Evolutionary conservation across 1,140 invertebrate genomes (phyloP).

Genomic region (Copidosoma floridanum): DNA sequence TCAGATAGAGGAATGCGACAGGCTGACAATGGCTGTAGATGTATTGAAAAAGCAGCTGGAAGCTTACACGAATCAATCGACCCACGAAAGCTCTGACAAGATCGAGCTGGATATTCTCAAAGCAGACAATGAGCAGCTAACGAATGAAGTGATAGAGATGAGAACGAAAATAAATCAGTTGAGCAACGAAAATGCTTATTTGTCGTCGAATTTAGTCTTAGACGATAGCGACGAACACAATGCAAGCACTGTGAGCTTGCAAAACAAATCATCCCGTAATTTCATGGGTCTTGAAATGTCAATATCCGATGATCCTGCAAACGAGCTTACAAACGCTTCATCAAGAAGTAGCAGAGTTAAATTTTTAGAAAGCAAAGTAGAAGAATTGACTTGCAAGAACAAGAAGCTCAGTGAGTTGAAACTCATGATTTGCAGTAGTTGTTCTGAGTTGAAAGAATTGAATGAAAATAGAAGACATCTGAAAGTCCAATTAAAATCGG

Average conservation of each 20-base stretch:
- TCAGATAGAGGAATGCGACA: slow-evolving; percentile 33
- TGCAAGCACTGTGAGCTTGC: too few relatives aligned
- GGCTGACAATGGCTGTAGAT: slow-evolving; percentile 25
- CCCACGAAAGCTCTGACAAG: neutral
- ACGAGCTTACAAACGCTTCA: slow-evolving; percentile 25
- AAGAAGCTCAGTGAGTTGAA: slow-evolving; percentile 39
- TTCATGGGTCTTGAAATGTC: too few relatives aligned
- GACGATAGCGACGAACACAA: neutral
- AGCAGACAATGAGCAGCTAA: slow-evolving; percentile 15
- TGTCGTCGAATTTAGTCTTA: slow-evolving; percentile 20
- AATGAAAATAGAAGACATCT: slow-evolving; percentile 33
- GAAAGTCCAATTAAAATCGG: slow-evolving; percentile 38
- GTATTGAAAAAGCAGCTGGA: slow-evolving; percentile 20
- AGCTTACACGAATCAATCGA: neutral
- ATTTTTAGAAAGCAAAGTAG: slow-evolving; percentile 28
- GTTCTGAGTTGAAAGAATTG: slow-evolving; percentile 35
- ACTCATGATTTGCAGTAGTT: slow-evolving; percentile 35
- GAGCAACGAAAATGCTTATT: slow-evolving; percentile 21
- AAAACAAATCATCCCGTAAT: too few relatives aligned
- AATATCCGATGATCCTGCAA: too few relatives aligned
- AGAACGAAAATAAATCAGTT: slow-evolving; percentile 9
- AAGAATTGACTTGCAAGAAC: slow-evolving; percentile 32
- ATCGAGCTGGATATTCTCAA: slow-evolving; percentile 3
- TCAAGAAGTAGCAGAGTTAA: slow-evolving; percentile 26
- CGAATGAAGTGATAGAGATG: slow-evolving; percentile 18